These are phyloP conservation scores for Dolichotis patagonum DNA, from an alignment of 2,113 vertebrate genomes.

Conservation along the genomic window DNA sequence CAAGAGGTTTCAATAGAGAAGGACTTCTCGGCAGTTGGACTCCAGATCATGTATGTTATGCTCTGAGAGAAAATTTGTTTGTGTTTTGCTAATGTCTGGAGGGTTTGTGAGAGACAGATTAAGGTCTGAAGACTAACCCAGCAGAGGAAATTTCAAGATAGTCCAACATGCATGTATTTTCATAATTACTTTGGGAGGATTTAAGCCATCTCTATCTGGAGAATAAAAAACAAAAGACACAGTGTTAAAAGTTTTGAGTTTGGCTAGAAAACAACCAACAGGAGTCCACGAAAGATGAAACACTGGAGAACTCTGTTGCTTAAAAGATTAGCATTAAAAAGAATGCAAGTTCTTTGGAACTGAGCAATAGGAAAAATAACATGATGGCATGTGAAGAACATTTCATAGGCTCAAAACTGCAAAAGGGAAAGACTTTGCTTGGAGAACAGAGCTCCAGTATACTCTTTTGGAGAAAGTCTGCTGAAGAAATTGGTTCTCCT, in stretches of 20 bases:
- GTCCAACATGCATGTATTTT: neutral
- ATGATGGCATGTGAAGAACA: neutral
- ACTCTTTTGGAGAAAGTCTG: neutral
- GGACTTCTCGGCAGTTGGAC: neutral
- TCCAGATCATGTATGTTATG: neutral
- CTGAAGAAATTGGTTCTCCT: neutral
- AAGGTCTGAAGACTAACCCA: neutral
- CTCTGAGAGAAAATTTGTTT: neutral
- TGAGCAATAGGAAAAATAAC: neutral
- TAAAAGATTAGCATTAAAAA: neutral
- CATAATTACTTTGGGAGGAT: neutral
- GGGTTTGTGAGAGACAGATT: neutral
- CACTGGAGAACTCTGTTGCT: neutral
- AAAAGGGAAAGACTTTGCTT: neutral
- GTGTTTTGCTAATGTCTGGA: neutral
- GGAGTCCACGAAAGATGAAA: neutral
- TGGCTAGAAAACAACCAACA: neutral
- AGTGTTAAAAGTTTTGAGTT: neutral
- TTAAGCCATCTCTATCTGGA: neutral
- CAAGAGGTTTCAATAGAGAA: neutral
- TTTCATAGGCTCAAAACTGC: neutral
- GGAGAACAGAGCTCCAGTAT: neutral
- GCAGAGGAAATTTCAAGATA: neutral
- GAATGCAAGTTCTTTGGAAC: neutral
- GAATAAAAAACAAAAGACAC: neutral